Evolutionary conservation across 2,888 invertebrate genomes (phyloP).

Genomic region (Ophion slaviceki): DNA sequence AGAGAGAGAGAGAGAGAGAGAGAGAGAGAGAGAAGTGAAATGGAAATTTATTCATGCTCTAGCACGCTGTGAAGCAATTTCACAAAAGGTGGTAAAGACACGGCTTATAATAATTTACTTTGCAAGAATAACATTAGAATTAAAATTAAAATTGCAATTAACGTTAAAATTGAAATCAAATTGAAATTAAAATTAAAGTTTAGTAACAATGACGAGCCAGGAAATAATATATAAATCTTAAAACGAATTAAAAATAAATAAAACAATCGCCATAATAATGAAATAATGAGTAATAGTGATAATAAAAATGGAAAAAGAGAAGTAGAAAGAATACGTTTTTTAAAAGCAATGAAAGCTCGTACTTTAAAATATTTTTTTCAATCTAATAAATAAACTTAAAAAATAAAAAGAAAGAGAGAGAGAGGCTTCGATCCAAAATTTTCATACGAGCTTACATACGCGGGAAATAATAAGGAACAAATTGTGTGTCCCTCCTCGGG

Average conservation of each 20-base stretch:
- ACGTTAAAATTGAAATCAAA: no score
- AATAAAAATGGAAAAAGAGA: background rate
- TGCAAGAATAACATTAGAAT: background rate
- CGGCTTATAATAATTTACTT: background rate
- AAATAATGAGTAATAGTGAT: background rate
- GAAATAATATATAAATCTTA: background rate
- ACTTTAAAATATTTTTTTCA: background rate
- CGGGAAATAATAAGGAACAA: conserved; percentile 33
- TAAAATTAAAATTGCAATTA: no score
- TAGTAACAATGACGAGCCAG: background rate
- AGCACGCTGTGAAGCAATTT: background rate
- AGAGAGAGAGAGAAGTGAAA: no score
- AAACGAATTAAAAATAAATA: background rate
- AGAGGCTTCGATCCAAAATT: conserved; percentile 48
- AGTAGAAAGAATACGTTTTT: background rate
- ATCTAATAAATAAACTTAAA: background rate
- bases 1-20: background rate
- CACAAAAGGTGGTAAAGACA: background rate
- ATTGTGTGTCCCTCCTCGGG: conserved; percentile 40
- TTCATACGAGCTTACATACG: conserved; percentile 41
- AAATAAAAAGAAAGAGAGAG: background rate
- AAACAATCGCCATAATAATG: background rate
- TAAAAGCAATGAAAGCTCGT: background rate
- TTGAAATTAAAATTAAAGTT: background rate
- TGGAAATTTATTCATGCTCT: no score